Base-by-base conservation (phyloP, 2,888 invertebrate species). In the Apeira syringaria region DNA sequence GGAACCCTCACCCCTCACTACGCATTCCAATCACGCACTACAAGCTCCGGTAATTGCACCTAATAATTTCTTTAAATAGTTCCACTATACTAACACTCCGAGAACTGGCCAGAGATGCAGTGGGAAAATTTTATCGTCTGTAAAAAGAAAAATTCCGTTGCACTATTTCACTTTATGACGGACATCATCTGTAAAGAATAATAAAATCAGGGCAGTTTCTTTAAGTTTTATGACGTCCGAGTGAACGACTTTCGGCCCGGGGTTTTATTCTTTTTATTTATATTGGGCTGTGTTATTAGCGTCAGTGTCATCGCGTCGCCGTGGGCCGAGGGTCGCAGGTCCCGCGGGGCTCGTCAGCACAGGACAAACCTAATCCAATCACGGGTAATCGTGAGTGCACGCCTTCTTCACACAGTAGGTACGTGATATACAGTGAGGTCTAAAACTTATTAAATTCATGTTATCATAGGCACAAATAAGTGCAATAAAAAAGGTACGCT, bases 281-380 rank as follows among this genome's bases (percentile, higher is more conserved):
- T 64, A 65, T 61, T 67, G 67, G 63, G 37, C 62, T 59, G 66
- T 67, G 73, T 73, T 76, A 79, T 79, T 74, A 79, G 80, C 64
- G 64, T 64, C 53, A 62, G 69, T 76, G 75, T 72, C 73, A 73
- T 62, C 70, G 71, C 68, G 68, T 68, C 66, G 85, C 80, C 79
- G 70, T 62, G 68, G 77, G 80, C 88, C 53, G 61, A 43, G 49
- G 53, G 56, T 43, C 47, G 32, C 47, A 50, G 58, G 65, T 91
- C 92, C 91, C 92, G 53, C 56, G 92, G 85, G 92, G 80, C 92
- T 92, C 92, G 92, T 93, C 92, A 91, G 80, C 80, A 64, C 81
- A 83, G 64, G 72, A 72, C 76, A 70, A 71, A 91, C 90, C 92
- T 92, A 92, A 93, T 93, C 92, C 93, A 93, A 93, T 93, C 93